Conservation (phyloP, 2,797 vertebrate genomes). For the Nothura maculosa region DNA sequence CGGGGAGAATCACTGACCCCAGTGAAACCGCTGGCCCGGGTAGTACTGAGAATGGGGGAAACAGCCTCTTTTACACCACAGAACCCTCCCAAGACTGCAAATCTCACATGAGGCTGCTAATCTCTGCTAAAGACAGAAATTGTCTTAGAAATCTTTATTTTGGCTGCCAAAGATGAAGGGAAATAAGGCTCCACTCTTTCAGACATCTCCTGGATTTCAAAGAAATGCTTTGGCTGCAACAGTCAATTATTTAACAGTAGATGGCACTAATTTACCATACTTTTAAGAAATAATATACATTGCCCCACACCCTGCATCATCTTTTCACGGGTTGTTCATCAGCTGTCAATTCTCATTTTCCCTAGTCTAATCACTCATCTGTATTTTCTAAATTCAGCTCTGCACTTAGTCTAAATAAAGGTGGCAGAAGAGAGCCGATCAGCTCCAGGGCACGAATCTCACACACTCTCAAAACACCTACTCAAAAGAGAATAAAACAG, state of each 20-base stretch:
- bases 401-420: not conserved
- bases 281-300: conserved; percentile 7
- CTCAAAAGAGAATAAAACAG: not conserved
- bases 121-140: not conserved
- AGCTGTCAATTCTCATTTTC: conserved; percentile 1
- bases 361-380: not conserved
- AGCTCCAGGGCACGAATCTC: not conserved
- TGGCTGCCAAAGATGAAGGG: not conserved
- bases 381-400: not conserved
- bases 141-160: conserved; percentile 1
- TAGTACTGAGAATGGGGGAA: not conserved
- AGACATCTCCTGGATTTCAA: not conserved
- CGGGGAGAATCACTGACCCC: not conserved
- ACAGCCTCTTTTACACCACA: not conserved
- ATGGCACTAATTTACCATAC: conserved; percentile 69
- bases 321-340: not conserved
- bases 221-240: not conserved
- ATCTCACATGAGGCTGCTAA: not conserved
- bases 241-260: conserved; percentile 64
- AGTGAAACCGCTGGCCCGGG: not conserved
- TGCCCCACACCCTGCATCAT: not conserved
- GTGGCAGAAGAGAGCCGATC: not conserved
- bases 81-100: not conserved
- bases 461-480: not conserved
- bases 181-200: not conserved